A percentile compares a stretch with the other conserved stretches of the same genome.
These are phyloP conservation scores for Carcharodon carcharias DNA, from an alignment of 2,797 vertebrate species.

Conservation along the genomic window DNA sequence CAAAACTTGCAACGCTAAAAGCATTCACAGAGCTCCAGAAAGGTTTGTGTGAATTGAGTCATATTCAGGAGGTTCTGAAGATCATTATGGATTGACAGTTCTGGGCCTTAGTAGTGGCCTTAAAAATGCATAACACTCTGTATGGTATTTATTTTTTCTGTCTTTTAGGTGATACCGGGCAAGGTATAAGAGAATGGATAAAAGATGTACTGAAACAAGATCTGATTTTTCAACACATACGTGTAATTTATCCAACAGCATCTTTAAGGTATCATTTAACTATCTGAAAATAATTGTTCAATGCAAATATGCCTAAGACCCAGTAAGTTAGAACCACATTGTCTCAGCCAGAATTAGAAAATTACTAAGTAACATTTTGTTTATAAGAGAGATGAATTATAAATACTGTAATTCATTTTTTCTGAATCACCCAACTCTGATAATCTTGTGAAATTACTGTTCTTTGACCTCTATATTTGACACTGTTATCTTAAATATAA, in stretches of 20 bases:
- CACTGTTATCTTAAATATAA: neutral
- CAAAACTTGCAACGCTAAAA: neutral
- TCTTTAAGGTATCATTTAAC: conserved; percentile 62
- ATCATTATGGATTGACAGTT: neutral
- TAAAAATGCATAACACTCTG: neutral
- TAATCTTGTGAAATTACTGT: neutral
- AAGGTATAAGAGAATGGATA: conserved; percentile 69
- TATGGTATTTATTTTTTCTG: conserved; percentile 43
- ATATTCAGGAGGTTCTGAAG: neutral
- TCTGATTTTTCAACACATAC: conserved; percentile 73
- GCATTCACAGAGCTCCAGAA: neutral
- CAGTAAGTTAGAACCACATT: neutral
- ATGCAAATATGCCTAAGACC: neutral
- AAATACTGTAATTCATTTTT: neutral
- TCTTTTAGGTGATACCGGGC: conserved; percentile 72
- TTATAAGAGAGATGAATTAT: neutral
- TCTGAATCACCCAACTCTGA: neutral
- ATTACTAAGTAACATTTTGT: neutral
- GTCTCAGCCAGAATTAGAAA: neutral
- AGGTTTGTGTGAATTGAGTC: neutral
- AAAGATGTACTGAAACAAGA: conserved; percentile 67
- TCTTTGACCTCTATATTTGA: neutral
- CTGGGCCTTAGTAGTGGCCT: neutral
- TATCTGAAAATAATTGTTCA: neutral
- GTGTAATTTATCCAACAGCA: conserved; percentile 79